Percentiles rank a stretch among this genome's conserved stretches.
These are phyloP conservation scores for Hypsopygia costalis DNA, from an alignment of 2,888 invertebrate species.

Conservation along the genomic window DNA sequence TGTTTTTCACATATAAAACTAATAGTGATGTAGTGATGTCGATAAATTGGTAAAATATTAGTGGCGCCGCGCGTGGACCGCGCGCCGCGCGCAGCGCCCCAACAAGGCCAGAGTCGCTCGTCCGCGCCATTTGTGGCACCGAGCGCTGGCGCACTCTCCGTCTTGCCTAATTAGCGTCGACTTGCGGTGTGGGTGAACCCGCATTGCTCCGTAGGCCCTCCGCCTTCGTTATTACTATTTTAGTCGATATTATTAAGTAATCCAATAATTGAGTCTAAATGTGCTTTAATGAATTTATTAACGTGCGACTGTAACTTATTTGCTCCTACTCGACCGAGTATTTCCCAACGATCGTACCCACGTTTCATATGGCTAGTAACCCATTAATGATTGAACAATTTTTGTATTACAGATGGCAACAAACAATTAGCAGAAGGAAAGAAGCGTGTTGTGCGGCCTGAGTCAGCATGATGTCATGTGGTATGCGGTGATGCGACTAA, in stretches of 20 bases:
- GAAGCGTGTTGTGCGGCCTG: constrained; percentile 38
- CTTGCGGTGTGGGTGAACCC: constrained; percentile 67
- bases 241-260: constrained; percentile 41
- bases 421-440: constrained; percentile 29
- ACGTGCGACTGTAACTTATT: constrained; percentile 24
- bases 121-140: constrained; percentile 64
- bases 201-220: constrained; percentile 49
- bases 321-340: constrained; percentile 26
- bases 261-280: constrained; percentile 36
- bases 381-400: constrained; percentile 12
- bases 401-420: constrained; percentile 49
- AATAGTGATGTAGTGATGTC: constrained; percentile 10
- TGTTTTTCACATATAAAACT: too few relatives aligned
- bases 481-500: constrained; percentile 41
- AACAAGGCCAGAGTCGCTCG: constrained; percentile 58
- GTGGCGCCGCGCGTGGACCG: constrained; percentile 60
- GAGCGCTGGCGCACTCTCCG: constrained; percentile 42
- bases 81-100: constrained; percentile 40
- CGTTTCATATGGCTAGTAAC: too few relatives aligned
- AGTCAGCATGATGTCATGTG: constrained; percentile 74
- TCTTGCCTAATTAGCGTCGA: constrained; percentile 66
- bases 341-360: too few relatives aligned
- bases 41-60: constrained; percentile 48
- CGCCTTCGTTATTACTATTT: constrained; percentile 58
- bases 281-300: constrained; percentile 34